phyloP scores from a whole-genome alignment of 2,888 invertebrate species.

The Plagiodera versicolora region DNA sequence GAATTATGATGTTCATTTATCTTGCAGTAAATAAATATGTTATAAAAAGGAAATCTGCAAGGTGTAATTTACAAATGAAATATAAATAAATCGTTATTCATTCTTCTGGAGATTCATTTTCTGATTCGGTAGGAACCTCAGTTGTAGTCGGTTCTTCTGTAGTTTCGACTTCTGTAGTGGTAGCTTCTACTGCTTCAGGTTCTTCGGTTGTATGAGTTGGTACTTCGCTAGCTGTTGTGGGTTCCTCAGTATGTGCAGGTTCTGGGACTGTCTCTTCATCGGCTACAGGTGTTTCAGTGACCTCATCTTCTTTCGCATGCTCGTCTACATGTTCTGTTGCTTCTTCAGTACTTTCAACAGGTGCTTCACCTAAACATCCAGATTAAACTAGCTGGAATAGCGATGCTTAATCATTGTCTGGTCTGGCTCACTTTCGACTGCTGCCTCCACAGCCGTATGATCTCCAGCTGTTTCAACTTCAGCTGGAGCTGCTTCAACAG shows the following conservation, averaged over 20 bases:
- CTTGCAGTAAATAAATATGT: too few species aligned
- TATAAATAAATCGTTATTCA: background rate
- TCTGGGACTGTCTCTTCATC: conserved; percentile 15
- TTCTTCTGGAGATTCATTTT: conserved; percentile 11
- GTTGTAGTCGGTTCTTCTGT: conserved; percentile 5
- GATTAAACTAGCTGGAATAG: background rate
- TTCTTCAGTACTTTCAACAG: background rate
- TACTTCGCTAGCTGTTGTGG: conserved; percentile 19
- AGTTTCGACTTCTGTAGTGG: background rate
- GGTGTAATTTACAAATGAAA: background rate
- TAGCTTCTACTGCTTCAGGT: background rate
- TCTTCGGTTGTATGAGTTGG: conserved; percentile 12
- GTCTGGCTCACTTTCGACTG: conserved; percentile 1
- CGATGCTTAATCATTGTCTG: too few species aligned
- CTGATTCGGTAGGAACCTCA: conserved; percentile 4
- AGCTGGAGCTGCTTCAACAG: conserved; percentile 3
- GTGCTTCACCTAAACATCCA: background rate
- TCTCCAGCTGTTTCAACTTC: conserved; percentile 7
- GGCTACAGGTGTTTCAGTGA: conserved; percentile 8
- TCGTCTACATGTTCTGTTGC: background rate
- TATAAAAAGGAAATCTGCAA: background rate
- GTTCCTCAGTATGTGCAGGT: conserved; percentile 21
- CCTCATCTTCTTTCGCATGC: background rate
- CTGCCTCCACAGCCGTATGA: background rate
- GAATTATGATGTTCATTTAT: too few species aligned